These are phyloP conservation scores for Arge pagana DNA, from an alignment of 2,888 invertebrate species.

Conservation along the genomic window DNA sequence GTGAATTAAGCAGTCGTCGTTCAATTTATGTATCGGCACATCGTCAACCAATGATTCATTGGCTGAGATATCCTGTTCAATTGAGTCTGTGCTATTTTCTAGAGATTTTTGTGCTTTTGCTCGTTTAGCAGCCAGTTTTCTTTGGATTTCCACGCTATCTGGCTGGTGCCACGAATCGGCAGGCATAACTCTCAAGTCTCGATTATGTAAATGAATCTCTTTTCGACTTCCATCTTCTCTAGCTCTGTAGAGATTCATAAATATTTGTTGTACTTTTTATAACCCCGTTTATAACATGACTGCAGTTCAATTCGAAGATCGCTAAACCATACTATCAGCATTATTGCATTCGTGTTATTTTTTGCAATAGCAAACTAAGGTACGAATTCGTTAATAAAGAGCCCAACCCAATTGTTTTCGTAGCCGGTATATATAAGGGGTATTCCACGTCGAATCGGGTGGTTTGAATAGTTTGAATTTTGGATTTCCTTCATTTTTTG, in stretches of 20 bases:
- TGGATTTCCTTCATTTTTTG: too few relatives aligned
- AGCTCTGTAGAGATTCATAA: slow-evolving; percentile 37
- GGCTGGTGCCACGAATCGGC: slow-evolving; percentile 71
- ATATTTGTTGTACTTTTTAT: too few relatives aligned
- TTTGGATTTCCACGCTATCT: slow-evolving; percentile 50
- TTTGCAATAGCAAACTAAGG: too few relatives aligned
- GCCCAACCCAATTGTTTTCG: too few relatives aligned
- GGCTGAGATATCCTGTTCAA: slow-evolving; percentile 24
- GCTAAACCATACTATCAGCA: too few relatives aligned
- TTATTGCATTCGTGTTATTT: too few relatives aligned
- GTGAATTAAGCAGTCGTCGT: slow-evolving; percentile 64
- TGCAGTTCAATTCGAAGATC: too few relatives aligned
- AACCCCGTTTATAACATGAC: too few relatives aligned
- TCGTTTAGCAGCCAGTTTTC: slow-evolving; percentile 29
- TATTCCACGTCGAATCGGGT: too few relatives aligned
- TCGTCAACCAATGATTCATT: slow-evolving; percentile 28
- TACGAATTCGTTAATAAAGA: too few relatives aligned
- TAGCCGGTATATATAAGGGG: too few relatives aligned
- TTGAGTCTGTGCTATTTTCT: slow-evolving; percentile 31
- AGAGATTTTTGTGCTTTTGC: slow-evolving; percentile 37
- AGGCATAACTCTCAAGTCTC: slow-evolving; percentile 60
- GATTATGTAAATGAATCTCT: slow-evolving; percentile 47
- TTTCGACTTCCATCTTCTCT: slow-evolving; percentile 39
- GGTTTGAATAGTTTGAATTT: too few relatives aligned
- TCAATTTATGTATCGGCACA: slow-evolving; percentile 59